phyloP scores from a whole-genome alignment of 2,113 vertebrate species.

The Sinocyclocheilus rhinocerous region DNA sequence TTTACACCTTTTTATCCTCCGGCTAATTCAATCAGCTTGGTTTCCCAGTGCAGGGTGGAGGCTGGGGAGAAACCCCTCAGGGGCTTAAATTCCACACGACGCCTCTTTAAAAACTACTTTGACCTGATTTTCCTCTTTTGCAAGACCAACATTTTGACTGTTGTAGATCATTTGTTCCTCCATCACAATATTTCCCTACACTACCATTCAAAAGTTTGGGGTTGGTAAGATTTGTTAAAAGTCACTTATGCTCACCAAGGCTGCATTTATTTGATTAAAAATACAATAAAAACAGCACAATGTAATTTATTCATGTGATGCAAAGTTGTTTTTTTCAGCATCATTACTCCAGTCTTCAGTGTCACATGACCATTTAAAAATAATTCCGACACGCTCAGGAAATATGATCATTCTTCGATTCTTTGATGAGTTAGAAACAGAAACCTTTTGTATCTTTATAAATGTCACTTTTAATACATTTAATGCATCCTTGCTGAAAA shows the following conservation, averaged over 20 bases:
- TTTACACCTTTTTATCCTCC: slow-evolving; percentile 13
- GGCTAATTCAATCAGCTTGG: slow-evolving; percentile 30
- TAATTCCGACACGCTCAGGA: background rate
- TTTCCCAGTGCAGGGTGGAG: slow-evolving; percentile 9
- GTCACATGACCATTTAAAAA: background rate
- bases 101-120: background rate
- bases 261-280: background rate
- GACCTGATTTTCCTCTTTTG: background rate
- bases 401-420: background rate
- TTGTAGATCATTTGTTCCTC: background rate
- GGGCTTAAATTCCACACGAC: background rate
- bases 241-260: background rate
- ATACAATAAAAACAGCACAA: background rate
- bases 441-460: background rate
- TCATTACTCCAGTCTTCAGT: background rate
- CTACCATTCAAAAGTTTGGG: background rate
- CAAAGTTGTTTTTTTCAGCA: background rate
- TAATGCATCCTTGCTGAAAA: background rate
- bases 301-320: background rate
- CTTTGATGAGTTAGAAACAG: background rate
- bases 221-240: too few species aligned
- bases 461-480: background rate
- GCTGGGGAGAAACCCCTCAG: background rate
- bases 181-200: background rate
- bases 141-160: background rate